A percentile compares a stretch with the other conserved stretches of the same genome.
Evolutionary conservation across 2,113 vertebrate genomes (phyloP).

Genomic region (Atlantisia rogersi): DNA sequence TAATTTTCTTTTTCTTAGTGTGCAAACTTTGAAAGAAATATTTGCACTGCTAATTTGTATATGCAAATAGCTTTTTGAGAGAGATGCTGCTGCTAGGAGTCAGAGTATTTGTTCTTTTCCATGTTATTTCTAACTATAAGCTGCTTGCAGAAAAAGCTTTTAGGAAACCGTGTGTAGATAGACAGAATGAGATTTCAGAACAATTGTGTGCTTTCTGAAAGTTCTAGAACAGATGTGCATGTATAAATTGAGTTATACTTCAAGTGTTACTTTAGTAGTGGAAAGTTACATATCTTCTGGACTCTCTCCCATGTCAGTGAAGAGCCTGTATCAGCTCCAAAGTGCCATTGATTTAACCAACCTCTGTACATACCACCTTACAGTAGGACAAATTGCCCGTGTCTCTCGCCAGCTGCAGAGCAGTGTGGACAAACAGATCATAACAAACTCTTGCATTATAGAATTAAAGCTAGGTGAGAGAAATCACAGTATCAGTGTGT

Average conservation of each 20-base stretch:
- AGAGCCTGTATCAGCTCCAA: neutral
- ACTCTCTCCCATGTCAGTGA: neutral
- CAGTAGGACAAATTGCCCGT: neutral
- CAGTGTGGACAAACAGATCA: neutral
- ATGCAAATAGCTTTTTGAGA: neutral
- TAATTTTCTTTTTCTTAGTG: neutral
- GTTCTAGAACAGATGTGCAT: neutral
- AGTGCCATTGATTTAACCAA: neutral
- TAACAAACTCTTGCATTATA: neutral
- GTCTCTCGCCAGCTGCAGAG: neutral
- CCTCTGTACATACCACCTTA: neutral
- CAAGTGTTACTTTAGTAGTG: neutral
- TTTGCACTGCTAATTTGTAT: neutral
- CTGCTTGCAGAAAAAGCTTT: neutral
- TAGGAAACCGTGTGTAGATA: neutral
- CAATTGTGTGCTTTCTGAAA: neutral
- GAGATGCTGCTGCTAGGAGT: neutral
- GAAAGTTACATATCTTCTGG: neutral
- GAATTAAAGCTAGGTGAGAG: neutral
- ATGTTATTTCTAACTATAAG: neutral
- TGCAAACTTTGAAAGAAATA: neutral
- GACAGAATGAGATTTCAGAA: neutral
- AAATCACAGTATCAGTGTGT: neutral
- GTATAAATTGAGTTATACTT: neutral
- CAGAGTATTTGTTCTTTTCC: neutral